These are phyloP conservation scores for Aurelia aurita DNA, from an alignment of 30 jellyfish, hydroid and myxozoan species.

Conservation along the genomic window DNA sequence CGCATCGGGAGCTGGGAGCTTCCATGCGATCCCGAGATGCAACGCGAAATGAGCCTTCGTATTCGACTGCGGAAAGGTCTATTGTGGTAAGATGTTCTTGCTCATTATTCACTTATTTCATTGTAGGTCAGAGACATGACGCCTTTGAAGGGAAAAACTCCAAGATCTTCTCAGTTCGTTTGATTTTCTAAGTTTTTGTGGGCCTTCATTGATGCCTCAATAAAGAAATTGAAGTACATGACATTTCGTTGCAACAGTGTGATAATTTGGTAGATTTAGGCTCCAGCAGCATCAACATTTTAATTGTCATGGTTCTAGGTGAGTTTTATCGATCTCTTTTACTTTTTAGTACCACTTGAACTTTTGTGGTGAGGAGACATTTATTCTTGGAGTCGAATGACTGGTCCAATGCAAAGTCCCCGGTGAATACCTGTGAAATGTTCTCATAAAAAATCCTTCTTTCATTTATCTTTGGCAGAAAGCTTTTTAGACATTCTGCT, in stretches of 20 bases:
- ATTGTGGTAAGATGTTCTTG: too few species aligned
- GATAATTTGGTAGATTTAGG: constrained; percentile 53
- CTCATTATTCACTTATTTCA: too few species aligned
- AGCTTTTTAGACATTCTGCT: too few species aligned
- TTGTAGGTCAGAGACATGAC: neutral
- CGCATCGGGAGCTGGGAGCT: too few species aligned
- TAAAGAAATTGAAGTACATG: constrained; percentile 2
- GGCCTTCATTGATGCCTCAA: constrained; percentile 1
- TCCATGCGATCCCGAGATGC: too few species aligned
- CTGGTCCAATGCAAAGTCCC: too few species aligned
- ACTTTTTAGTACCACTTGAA: neutral
- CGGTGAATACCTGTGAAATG: too few species aligned
- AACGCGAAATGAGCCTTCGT: too few species aligned
- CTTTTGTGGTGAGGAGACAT: neutral
- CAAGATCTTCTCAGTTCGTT: constrained; percentile 26
- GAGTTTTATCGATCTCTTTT: neutral
- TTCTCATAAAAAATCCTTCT: too few species aligned
- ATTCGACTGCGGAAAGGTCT: too few species aligned
- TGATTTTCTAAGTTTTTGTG: constrained; percentile 6
- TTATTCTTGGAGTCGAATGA: constrained; percentile 1
- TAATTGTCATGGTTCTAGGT: constrained; percentile 11
- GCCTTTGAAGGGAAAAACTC: neutral
- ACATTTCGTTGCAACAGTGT: constrained; percentile 39
- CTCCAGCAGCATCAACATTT: constrained; percentile 8
- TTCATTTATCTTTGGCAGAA: too few species aligned